Base-by-base conservation (phyloP, 1,140 invertebrate species). In the Orchestia grillus region DNA sequence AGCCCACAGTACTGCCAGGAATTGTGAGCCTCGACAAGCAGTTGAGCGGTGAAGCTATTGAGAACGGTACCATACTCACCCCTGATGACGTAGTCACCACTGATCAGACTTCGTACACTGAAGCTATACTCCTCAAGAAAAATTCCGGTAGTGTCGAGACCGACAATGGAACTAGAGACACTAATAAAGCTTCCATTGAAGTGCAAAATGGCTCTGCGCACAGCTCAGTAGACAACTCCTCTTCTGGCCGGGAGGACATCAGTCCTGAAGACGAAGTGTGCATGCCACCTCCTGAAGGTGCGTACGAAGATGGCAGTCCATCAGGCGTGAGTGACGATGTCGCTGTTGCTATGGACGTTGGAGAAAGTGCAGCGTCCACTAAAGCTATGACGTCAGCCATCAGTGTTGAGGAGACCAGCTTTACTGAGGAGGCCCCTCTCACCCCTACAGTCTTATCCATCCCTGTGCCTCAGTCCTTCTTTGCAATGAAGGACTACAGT, bases 201-300 rank as follows among this genome's bases (percentile, higher is more conserved):
- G 92, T 94, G 8, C 92, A 94, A 11, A 94, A 94, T 45, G 92
- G 92, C 6, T 94, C 92, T n/a, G 92, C 92, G 45, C 92, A 94
- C 92, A 94, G 92, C 44, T 94, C 92, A 19, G 92, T 94, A 16
- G 92, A 94, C 44, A 94, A 94, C 44, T 94, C 92, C 19, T 94
- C 92, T 1, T 94, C 92, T 19, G 92, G 92, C 40, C 43, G 92
- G 36, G 92, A 94, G 40, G 92, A 94, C 40, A 94, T 94, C 44
- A 94, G 92, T 47, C 92, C 92, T 44, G 92, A 94, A n/a, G 92
- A 94, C 44, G 92, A 94, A n/a, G 92, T 94, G 92, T 94, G 43
- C 92, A 44, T 94, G 44, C 92, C 92, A 19, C 92, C 92, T 28
- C 92, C 92, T 16, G 92, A 94, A 45, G 92, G 44, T 40, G 92